Conservation (phyloP, 2,113 vertebrate species). For the Sminthopsis crassicaudata region DNA sequence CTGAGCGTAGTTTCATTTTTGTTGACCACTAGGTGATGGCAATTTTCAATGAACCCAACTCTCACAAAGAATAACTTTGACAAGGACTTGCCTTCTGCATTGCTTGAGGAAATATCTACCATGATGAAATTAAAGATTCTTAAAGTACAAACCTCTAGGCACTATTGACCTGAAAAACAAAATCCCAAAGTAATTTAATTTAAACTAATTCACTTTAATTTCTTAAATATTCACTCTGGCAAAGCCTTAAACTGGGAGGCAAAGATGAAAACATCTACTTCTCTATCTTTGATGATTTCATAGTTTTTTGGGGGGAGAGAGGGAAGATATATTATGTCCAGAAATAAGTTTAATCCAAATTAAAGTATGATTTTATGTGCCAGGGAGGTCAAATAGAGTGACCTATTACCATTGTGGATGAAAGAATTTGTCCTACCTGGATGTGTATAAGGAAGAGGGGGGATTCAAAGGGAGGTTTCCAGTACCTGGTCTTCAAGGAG, state of each 20-base stretch:
- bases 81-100: background rate
- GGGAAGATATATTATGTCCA: background rate
- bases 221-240: background rate
- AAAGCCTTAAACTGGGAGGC: background rate
- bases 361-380: background rate
- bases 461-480: background rate
- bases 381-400: background rate
- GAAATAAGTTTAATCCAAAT: background rate
- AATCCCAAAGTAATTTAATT: background rate
- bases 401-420: background rate
- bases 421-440: background rate
- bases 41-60: background rate
- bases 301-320: background rate
- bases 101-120: background rate
- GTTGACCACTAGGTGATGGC: background rate
- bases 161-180: background rate
- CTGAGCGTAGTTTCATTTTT: background rate
- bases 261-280: background rate
- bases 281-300: background rate
- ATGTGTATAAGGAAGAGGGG: background rate
- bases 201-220: background rate
- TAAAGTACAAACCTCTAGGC: background rate
- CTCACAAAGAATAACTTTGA: background rate
- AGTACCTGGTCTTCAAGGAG: constrained; percentile 59
- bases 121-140: background rate